Evolutionary conservation across 2,113 vertebrate genomes (phyloP).

Genomic region (Planiliza haematocheilus): DNA sequence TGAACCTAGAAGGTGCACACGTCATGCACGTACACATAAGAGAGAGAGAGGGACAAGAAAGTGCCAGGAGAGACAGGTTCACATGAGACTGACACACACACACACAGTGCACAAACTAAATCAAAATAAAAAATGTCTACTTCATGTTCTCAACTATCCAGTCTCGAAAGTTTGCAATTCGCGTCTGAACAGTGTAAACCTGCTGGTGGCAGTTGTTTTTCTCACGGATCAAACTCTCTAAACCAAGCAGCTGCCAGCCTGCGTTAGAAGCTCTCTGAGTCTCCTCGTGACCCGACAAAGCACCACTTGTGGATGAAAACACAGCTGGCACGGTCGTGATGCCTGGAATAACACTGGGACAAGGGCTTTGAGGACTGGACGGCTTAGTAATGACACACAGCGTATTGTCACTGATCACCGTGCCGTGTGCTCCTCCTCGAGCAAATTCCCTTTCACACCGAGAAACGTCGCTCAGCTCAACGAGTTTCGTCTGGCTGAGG

Average conservation of each 20-base stretch:
- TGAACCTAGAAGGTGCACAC: no score
- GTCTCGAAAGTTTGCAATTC: conserved; percentile 86
- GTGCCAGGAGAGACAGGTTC: no score
- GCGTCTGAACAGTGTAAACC: conserved; percentile 86
- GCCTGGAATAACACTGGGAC: conserved; percentile 87
- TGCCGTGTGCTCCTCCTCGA: conserved; percentile 81
- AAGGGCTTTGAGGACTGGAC: conserved; percentile 79
- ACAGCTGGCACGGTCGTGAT: conserved; percentile 79
- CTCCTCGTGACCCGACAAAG: conserved; percentile 11
- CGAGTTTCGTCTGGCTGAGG: conserved; percentile 76
- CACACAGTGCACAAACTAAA: no score
- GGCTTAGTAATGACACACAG: conserved; percentile 86
- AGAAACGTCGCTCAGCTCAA: conserved; percentile 84
- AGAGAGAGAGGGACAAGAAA: no score
- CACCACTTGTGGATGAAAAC: conserved; percentile 20
- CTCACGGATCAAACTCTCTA: conserved; percentile 89
- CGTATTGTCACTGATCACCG: conserved; percentile 87
- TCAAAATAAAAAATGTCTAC: conserved; percentile 37
- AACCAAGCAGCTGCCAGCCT: conserved; percentile 89
- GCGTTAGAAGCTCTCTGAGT: conserved; percentile 65
- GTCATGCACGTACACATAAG: no score
- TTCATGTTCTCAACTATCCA: conserved; percentile 92
- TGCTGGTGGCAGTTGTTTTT: conserved; percentile 84
- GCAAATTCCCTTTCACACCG: conserved; percentile 88
- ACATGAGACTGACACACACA: conserved; percentile 6